Conservation (phyloP, 2,113 vertebrate species). For the Nycticebus coucang region DNA sequence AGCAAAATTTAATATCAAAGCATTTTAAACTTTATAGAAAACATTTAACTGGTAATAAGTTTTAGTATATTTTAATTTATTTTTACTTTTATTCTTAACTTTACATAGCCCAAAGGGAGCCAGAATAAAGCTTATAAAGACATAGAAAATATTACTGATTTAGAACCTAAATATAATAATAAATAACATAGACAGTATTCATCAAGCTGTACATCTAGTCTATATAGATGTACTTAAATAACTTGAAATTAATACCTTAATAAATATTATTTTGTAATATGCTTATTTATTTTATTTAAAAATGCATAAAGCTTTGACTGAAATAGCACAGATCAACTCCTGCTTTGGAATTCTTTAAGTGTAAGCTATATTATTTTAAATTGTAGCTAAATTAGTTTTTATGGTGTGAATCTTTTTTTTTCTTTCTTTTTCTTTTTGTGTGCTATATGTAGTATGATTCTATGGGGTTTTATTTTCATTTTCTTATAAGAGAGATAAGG, state of each 20-base stretch:
- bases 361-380: not conserved
- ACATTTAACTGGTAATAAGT: not conserved
- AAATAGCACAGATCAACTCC: not conserved
- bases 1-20: not conserved
- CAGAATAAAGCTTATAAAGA: not conserved
- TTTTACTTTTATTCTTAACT: not conserved
- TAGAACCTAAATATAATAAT: not conserved
- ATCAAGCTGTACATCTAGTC: not conserved
- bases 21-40: not conserved
- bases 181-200: not conserved
- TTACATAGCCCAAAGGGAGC: not conserved
- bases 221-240: not conserved
- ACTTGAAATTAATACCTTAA: not conserved
- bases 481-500: not conserved
- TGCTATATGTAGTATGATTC: not conserved
- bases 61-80: not conserved
- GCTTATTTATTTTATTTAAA: not conserved
- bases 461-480: not conserved
- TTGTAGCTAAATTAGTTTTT: not conserved
- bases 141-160: not conserved
- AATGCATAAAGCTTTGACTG: not conserved
- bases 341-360: not conserved
- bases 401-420: not conserved
- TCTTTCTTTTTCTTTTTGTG: not conserved
- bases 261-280: not conserved